Evolutionary conservation across 1,140 invertebrate genomes (phyloP), one percentile per base, ranked within the genome.

Genomic region (Drepana arcuata): DNA sequence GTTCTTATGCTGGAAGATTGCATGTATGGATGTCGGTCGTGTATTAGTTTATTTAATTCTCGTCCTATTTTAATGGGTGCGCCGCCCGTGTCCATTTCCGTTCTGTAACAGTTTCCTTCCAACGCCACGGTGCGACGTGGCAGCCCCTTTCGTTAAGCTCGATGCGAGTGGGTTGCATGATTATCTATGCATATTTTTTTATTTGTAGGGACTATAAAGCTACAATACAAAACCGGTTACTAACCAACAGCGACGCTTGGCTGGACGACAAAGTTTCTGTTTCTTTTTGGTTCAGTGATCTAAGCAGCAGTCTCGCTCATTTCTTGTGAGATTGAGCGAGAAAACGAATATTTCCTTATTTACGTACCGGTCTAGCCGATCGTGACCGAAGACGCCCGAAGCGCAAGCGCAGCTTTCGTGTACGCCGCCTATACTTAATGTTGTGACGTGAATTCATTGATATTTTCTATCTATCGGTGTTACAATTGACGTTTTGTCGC

Each of bases 231-330:
- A 79, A 70, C 75, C 68, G 68, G 74, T 79, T 74, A 49, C 38
- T 35, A n/a, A n/a, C n/a, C 38, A 46, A 49, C 59, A 41, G 47
- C 48, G 38, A 48, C 52, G 40, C 39, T 48, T 57, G 53, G 38
- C 59, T 52, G 59, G 61, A 58, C 60, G 72, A 70, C 59, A 64
- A 60, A 67, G 45, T 67, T 68, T 71, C 63, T 80, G 72, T 80
- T 69, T 68, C 71, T 75, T 75, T 71, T 77, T 67, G 62, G 72
- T 80, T 75, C 70, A 77, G 45, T 72, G 72, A 73, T 80, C 70
- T 63, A 64, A 71, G 75, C 57, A 21, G 18, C 18, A 4, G 9
- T 21, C 4, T 21, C 9, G 18, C 18, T 21, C 18, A 5, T 39
- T 55, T 40, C 47, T 52, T 43, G 29, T 51, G 29, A 31, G 63